Evolutionary conservation across 2,888 invertebrate genomes (phyloP), one percentile per base, ranked within the genome.

Genomic region (Bedellia somnulentella): DNA sequence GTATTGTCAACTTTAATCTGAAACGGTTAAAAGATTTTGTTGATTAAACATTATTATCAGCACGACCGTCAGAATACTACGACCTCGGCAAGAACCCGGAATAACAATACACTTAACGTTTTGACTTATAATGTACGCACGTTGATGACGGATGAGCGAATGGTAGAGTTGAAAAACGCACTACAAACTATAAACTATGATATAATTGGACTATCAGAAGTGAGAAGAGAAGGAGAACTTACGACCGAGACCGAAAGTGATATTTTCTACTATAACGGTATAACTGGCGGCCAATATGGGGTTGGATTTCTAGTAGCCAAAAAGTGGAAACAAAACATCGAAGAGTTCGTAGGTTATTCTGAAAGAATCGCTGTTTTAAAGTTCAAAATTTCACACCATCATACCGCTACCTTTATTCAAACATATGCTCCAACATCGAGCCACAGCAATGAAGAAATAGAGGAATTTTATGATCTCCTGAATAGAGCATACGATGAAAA

Each of bases 191-290:
- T 26, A 8, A 26, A 26, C 9, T 26, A 15, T 14, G 26, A 26
- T 10, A 15, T 26, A 15, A 15, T 26, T n/a, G n/a, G n/a, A n/a
- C n/a, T n/a, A n/a, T n/a, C n/a, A n/a, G n/a, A n/a, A n/a, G n/a
- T n/a, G n/a, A 15, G 26, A 15, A n/a, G n/a, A n/a, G n/a, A n/a
- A n/a, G n/a, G n/a, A n/a, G n/a, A n/a, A n/a, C n/a, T n/a, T n/a
- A n/a, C n/a, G n/a, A n/a, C n/a, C n/a, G n/a, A n/a, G n/a, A 22
- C 4, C 4, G 15, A 26, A 26, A 15, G 4, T 10, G n/a, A 5
- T 10, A 6, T 15, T 15, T 15, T 15, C 15, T 15, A 15, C 26
- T 15, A 77, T 87, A 39, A 32, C 68, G 18, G 49, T 57, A n/a
- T 17, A 15, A 23, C 15, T n/a, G 10, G 15, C 8, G 26, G 15